Evolutionary conservation across 2,888 invertebrate species (phyloP), one percentile per base, ranked within the genome.

Genomic region (Minunthozetes semirufus): DNA sequence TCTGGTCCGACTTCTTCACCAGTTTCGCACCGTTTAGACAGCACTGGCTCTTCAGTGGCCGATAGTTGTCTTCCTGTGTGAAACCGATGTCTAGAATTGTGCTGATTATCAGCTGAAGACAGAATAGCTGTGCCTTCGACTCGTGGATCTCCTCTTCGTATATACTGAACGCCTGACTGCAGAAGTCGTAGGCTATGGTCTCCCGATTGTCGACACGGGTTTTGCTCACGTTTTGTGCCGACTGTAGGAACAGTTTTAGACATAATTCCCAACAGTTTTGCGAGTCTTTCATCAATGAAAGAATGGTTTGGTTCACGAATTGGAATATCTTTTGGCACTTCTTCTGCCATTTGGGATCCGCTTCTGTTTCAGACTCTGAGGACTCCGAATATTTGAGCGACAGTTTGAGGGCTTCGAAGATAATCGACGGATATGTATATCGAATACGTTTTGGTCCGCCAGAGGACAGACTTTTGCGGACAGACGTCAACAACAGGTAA

Each of bases 71-170:
- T 77, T 94, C 94, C 79, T 92, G 89, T 80, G 98, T 96, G 80
- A 96, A 97, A 77, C 90, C 88, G 85, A 95, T 93, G 82, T 94
- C 92, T 82, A 98, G 95, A 79, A 98, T 89, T 0, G 97, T 95
- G 59, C 93, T 95, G 76, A 96, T 94, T 75, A 99, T 93, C 46
- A 98, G 86, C 0, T 94, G 94, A 74, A 99, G 94, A 56, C 97
- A 96, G 0, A 96, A 93, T 77, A 98, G 83, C 83, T 99, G 98
- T 1, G 96, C 94, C 82, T 95, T 95, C 75, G 94, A 94, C 83
- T 98, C 98, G 1, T 94, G 93, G 80, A 99, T 94, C 84, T 98
- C 98, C 83, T 99, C 99, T 83, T 99, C 98, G 82, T 98, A 99
- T 74, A 99, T 84, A 0, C 96, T 93, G 84, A 99, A 98, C 0